These are phyloP conservation scores for Gobio gobio DNA, from an alignment of 2,113 vertebrate species.

Conservation along the genomic window DNA sequence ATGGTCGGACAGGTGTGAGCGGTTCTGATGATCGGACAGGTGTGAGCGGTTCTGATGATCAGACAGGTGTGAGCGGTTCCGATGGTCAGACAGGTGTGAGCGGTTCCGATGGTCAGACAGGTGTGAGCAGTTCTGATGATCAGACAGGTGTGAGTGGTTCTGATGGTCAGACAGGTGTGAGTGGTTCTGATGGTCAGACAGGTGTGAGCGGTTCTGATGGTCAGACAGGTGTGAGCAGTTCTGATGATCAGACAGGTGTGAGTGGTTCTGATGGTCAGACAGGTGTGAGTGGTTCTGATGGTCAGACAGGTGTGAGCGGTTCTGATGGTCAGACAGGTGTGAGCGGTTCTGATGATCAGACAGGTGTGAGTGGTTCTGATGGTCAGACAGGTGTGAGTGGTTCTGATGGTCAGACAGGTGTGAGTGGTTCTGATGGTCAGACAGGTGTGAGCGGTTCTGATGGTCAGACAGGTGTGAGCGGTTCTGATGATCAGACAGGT, in stretches of 20 bases:
- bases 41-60: slow-evolving; percentile 58
- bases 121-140: slow-evolving; percentile 60
- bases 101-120: slow-evolving; percentile 59
- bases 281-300: slow-evolving; percentile 60
- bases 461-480: too few relatives aligned
- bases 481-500: slow-evolving; percentile 66
- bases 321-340: too few relatives aligned
- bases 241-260: slow-evolving; percentile 66
- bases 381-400: slow-evolving; percentile 62
- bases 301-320: slow-evolving; percentile 63
- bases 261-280: slow-evolving; percentile 52
- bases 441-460: slow-evolving; percentile 63
- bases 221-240: slow-evolving; percentile 64
- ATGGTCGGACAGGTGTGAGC: slow-evolving; percentile 64
- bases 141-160: slow-evolving; percentile 63
- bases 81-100: too few relatives aligned
- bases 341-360: slow-evolving; percentile 60
- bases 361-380: slow-evolving; percentile 60
- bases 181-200: too few relatives aligned
- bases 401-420: slow-evolving; percentile 67
- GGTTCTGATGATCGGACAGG: too few relatives aligned
- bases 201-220: slow-evolving; percentile 57
- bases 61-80: slow-evolving; percentile 64
- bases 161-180: slow-evolving; percentile 65
- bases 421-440: slow-evolving; percentile 44